Evolutionary conservation across 2,113 vertebrate genomes (phyloP), one percentile per base, ranked within the genome.

Genomic region (Pseudorasbora parva): DNA sequence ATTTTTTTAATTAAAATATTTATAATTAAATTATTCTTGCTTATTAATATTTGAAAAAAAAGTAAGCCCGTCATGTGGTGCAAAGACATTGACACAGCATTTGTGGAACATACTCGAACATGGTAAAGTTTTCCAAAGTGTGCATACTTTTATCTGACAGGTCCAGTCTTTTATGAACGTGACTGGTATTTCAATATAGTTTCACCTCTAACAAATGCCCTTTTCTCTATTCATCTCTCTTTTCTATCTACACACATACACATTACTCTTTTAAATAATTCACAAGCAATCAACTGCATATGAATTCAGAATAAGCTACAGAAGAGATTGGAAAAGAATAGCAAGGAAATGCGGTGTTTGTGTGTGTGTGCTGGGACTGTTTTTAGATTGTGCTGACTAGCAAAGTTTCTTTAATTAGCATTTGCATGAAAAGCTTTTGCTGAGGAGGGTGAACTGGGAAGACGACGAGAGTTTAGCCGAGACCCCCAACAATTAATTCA

Each of bases 391-490:
- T 89, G 91, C 90, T 90, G 89, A 91, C 88, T 83, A 78, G 57
- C 88, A 82, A 79, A 84, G 86, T 85, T 90, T 84, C 37, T 85
- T 74, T 88, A 87, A 91, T 91, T 90, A 91, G 37, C 83, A 84
- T 84, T 79, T 66, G 43, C 78, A 30, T 80, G 30, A 33, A 80
- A 66, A 69, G 47, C 27, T 69, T 81, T 37, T 81, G 79, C 79
- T 81, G 19, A 69, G 62, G 25, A 81, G 5, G 78, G 62, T 81
- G 60, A 51, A 68, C 37, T 49, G 27, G 79, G 47, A 81, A 47
- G 41, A 60, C 1, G 7, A 57, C 0, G 23, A 19, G n/a, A 89
- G 86, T 88, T 87, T 86, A 86, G 69, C 85, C 88, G 89, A 89
- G 54, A 57, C 30, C 56, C 59, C 51, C 45, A 76, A 76, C 60